phyloP scores from a whole-genome alignment of 37 sponge, comb jelly and placozoan species.

The Haliclona indistincta region DNA sequence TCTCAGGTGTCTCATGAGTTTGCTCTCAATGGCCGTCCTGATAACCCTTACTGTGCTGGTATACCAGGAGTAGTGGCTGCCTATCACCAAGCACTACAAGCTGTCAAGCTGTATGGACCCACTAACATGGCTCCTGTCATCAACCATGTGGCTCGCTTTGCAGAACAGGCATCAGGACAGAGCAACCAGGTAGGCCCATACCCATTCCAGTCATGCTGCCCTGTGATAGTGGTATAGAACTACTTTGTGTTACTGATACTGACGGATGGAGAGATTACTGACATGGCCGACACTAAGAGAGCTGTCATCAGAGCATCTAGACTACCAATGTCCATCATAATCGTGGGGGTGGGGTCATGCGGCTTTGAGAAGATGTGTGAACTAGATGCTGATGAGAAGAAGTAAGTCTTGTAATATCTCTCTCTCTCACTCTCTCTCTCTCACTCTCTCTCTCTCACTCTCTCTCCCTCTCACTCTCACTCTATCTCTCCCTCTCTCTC shows the following conservation, averaged over 20 bases:
- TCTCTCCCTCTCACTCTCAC: too few relatives aligned
- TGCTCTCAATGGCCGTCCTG: slow-evolving; percentile 76
- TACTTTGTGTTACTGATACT: slow-evolving; percentile 91
- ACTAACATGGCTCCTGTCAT: slow-evolving; percentile 91
- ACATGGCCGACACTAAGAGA: slow-evolving; percentile 79
- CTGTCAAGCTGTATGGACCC: slow-evolving; percentile 69
- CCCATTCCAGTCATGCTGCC: background rate
- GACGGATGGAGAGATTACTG: slow-evolving; percentile 88
- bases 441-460: too few relatives aligned
- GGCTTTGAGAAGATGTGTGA: slow-evolving; percentile 74
- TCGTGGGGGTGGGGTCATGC: slow-evolving; percentile 88
- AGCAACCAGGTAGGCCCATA: background rate
- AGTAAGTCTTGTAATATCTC: too few relatives aligned
- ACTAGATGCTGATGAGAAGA: slow-evolving; percentile 78
- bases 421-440: too few relatives aligned
- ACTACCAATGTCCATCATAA: slow-evolving; percentile 91
- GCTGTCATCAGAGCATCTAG: slow-evolving; percentile 82
- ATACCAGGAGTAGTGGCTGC: slow-evolving; percentile 77
- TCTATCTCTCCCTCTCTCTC: too few relatives aligned
- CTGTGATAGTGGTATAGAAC: slow-evolving; percentile 39
- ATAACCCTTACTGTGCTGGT: slow-evolving; percentile 82
- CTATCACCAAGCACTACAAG: slow-evolving; percentile 55
- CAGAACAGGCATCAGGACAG: slow-evolving; percentile 45
- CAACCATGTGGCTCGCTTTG: slow-evolving; percentile 77
- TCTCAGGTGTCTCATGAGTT: slow-evolving; percentile 84